phyloP scores from a whole-genome alignment of 2,113 vertebrate species.

The Acinonyx jubatus region DNA sequence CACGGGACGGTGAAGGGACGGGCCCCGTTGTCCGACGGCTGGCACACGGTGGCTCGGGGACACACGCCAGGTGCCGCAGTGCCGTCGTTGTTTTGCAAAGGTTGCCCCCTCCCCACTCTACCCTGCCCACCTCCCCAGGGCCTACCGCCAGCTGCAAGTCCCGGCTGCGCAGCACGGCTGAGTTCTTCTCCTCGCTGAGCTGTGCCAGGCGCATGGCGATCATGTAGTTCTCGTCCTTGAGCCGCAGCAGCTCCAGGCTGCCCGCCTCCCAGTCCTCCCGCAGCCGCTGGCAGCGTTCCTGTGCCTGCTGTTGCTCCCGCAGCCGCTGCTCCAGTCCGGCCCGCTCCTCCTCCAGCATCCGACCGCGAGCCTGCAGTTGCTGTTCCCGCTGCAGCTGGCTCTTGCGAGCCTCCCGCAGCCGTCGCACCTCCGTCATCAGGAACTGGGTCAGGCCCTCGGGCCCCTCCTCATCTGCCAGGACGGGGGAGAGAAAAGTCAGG shows the following conservation, averaged over 20 bases:
- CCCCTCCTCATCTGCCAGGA: slow-evolving; percentile 92
- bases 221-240: slow-evolving; percentile 95
- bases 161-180: slow-evolving; percentile 87
- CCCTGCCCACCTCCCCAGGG: fast-evolving
- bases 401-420: slow-evolving; percentile 91
- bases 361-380: slow-evolving; percentile 91
- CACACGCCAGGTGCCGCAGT: fast-evolving
- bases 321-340: slow-evolving; percentile 87
- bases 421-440: slow-evolving; percentile 94
- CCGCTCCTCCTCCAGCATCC: slow-evolving; percentile 91
- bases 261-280: slow-evolving; percentile 93
- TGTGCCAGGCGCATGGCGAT: slow-evolving; percentile 94
- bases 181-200: slow-evolving; percentile 93
- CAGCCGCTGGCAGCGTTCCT: slow-evolving; percentile 90
- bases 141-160: slow-evolving; percentile 93
- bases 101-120: background rate
- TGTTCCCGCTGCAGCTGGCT: slow-evolving; percentile 90
- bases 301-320: slow-evolving; percentile 89
- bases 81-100: fast-evolving
- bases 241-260: slow-evolving; percentile 90
- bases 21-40: fast-evolving
- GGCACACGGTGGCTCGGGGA: background rate
- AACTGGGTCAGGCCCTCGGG: slow-evolving; percentile 97
- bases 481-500: background rate
- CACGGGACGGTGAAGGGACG: background rate